These are phyloP conservation scores for Bergia sp. DNA, from an alignment of 92 coral and sea anemone genomes.

Conservation along the genomic window DNA sequence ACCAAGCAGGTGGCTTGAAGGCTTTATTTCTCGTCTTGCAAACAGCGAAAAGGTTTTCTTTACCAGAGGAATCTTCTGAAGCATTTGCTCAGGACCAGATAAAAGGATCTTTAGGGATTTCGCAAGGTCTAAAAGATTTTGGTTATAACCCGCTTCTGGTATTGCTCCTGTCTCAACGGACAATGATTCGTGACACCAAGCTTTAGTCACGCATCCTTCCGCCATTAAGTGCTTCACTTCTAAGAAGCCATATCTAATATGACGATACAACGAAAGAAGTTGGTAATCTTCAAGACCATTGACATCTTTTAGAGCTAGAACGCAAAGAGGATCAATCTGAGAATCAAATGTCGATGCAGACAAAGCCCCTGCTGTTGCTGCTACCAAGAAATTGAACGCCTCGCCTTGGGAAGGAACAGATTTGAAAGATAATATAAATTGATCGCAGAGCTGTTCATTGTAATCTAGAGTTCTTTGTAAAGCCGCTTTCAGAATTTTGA, in stretches of 20 bases:
- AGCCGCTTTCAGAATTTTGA: neutral
- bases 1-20: neutral
- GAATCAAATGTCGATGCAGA: conserved; percentile 6
- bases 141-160: neutral
- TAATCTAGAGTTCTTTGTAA: neutral
- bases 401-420: neutral
- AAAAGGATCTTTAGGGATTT: neutral
- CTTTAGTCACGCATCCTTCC: neutral
- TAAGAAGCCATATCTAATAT: neutral
- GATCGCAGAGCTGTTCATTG: neutral
- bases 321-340: conserved; percentile 7
- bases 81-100: neutral
- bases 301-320: neutral
- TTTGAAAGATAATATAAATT: neutral
- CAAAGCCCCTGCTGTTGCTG: conserved; percentile 22
- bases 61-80: neutral
- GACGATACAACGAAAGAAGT: conserved; percentile 6
- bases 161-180: neutral
- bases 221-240: neutral
- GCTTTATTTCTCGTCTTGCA: neutral
- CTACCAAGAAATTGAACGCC: neutral
- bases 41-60: neutral
- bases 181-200: neutral
- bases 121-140: neutral
- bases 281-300: conserved; percentile 2